Base-by-base conservation (phyloP, 1,140 invertebrate species). In the Asobara japonica region DNA sequence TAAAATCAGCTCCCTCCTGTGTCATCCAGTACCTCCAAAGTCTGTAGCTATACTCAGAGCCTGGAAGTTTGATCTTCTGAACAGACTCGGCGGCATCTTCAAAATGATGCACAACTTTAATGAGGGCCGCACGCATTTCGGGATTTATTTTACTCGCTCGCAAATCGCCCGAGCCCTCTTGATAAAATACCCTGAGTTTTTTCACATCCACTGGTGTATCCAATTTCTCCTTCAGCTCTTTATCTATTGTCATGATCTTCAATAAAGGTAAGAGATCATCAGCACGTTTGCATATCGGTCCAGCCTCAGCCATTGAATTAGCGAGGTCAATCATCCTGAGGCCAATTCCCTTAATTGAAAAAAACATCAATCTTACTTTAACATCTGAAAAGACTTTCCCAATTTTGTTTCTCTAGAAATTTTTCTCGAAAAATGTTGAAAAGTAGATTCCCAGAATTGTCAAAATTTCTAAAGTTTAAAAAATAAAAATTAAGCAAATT, bases 21-120 rank as follows among this genome's bases (percentile, higher is more conserved):
- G 89, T 90, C 92, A 95, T 94, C 89, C 90, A 91, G 82, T 93
- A 92, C 60, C 90, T 88, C 94, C 94, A 95, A 71, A 95, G 82
- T 77, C 88, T 87, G 73, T 84, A 91, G 75, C 90, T 90, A 74
- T 93, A 88, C 78, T 91, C 88, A 31, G 92, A 88, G 3, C 90
- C 90, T 11, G 88, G 83, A 62, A 93, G 77, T 66, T 88, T 82
- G 1, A 91, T 82, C 83, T 88, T 87, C 33, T 85, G 85, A 31
- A 86, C 85, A 60, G 86, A 80, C 66, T 84, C 86, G 56, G 86
- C 88, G 6, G 85, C 62, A 74, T 84, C 78, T 72, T 89, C 81
- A 18, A 92, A 84, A 78, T 90, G 86, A 20, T 81, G 62, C 0
- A 90, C 81, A 64, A 89, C 89, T 80, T 89, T 90, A 33, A 67